phyloP scores from a whole-genome alignment of 1,140 invertebrate species.

The Brachionus paranguensis region DNA sequence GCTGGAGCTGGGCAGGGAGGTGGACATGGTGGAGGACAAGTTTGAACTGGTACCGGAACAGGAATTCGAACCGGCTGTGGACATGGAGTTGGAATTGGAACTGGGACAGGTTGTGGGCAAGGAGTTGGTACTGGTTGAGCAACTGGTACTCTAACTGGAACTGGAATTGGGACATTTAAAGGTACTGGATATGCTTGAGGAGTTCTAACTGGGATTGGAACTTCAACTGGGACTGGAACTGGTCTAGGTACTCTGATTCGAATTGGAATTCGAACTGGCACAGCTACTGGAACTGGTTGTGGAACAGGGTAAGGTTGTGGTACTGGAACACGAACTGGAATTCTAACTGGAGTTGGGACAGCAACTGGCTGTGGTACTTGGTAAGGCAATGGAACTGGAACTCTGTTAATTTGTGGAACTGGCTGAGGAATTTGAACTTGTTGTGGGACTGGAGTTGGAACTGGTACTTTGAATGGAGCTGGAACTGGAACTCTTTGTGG shows the following conservation, averaged over 20 bases:
- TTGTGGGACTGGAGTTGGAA: neutral
- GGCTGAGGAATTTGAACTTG: neutral
- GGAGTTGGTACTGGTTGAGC: neutral
- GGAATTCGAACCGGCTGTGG: neutral
- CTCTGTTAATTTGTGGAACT: neutral
- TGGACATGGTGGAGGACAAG: neutral
- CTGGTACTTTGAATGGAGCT: neutral
- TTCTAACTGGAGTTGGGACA: neutral
- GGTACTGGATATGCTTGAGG: neutral
- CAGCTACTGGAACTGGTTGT: neutral
- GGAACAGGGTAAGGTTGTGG: neutral
- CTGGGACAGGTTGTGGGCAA: neutral
- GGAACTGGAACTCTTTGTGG: neutral
- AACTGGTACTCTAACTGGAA: conserved; percentile 3
- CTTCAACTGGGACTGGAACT: conserved; percentile 5
- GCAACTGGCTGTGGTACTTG: neutral
- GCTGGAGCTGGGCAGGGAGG: neutral
- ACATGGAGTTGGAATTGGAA: neutral
- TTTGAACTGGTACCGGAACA: neutral
- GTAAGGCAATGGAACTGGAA: neutral
- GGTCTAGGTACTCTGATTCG: neutral
- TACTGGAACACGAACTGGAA: neutral
- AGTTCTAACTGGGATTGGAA: neutral
- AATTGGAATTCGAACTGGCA: neutral
- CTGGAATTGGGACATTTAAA: neutral